Conservation (phyloP, 2,797 vertebrate species). For the Pampus argenteus region DNA sequence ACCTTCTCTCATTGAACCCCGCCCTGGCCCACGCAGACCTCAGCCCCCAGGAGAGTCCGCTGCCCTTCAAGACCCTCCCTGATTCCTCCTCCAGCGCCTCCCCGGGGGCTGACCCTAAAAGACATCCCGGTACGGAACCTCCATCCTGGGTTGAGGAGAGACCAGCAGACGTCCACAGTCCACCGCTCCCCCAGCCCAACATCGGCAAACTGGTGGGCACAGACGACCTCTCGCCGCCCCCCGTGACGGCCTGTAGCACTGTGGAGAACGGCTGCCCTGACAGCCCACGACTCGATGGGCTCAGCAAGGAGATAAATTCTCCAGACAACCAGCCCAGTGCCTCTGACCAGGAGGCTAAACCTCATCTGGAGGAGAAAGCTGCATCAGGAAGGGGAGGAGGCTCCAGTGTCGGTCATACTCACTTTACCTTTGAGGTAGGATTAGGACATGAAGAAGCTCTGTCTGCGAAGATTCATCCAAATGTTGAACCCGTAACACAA, state of each 20-base stretch:
- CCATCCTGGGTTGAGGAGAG: constrained; percentile 88
- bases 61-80: constrained; percentile 88
- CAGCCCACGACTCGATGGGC: constrained; percentile 57
- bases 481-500: constrained; percentile 34
- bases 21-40: constrained; percentile 84
- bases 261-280: constrained; percentile 74
- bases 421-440: constrained; percentile 74
- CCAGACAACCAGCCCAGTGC: constrained; percentile 23
- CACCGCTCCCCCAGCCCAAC: constrained; percentile 85
- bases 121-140: constrained; percentile 79
- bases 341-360: constrained; percentile 36
- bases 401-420: constrained; percentile 48
- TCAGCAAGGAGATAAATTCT: constrained; percentile 29
- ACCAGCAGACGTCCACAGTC: constrained; percentile 84
- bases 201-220: constrained; percentile 86
- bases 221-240: constrained; percentile 85
- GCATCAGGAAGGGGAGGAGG: constrained; percentile 30
- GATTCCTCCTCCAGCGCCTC: constrained; percentile 76
- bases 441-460: constrained; percentile 28
- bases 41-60: constrained; percentile 87
- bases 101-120: constrained; percentile 80
- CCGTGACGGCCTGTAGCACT: constrained; percentile 62
- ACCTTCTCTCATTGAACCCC: constrained; percentile 88
- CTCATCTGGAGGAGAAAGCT: constrained; percentile 37
- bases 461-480: constrained; percentile 41